Evolutionary conservation across 1,140 invertebrate species (phyloP), one percentile per base, ranked within the genome.

Genomic region (Trissolcus basalis): DNA sequence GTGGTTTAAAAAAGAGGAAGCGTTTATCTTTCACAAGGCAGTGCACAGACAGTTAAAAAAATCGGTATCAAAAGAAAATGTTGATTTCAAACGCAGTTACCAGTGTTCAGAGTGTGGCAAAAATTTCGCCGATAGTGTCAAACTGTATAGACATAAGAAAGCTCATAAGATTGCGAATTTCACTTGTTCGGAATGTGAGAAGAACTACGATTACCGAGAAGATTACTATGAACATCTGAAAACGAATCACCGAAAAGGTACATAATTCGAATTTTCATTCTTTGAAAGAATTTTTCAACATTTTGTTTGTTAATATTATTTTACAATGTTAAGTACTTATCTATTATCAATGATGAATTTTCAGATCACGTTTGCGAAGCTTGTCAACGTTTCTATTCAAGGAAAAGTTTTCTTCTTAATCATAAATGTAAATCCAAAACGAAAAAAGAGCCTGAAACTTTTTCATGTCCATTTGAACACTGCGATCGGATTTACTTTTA

Each of bases 161-260:
- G 13, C 0, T 0, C 55, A 59, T 7, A 12, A 14, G 4, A n/a
- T 1, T 11, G 0, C 2, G 0, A 32, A 6, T n/a, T 19, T 0
- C n/a, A 48, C 11, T 11, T 59, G 55, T 19, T 11, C 12, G 8
- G 8, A 6, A 2, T 59, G 55, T 35, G 43, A 59, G n/a, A 1
- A 7, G 10, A n/a, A 16, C 9, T 59, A 36, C 11, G 5, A 48
- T 10, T 5, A 36, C 4, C 35, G n/a, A n/a, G 4, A 59, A 0
- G 44, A 59, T 12, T 48, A 36, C 36, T 36, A 48, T 15, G 10
- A 59, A 13, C 55, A 59, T 48, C 5, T 59, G 11, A 59, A 59
- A 59, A 59, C 10, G n/a, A 11, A 16, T 10, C 55, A 59, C n/a
- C 14, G 8, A 59, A 10, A 35, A 10, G 55, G 55, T 59, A 56